Conservation (phyloP, 2,113 vertebrate genomes). For the Thalassarche chlororhynchos region DNA sequence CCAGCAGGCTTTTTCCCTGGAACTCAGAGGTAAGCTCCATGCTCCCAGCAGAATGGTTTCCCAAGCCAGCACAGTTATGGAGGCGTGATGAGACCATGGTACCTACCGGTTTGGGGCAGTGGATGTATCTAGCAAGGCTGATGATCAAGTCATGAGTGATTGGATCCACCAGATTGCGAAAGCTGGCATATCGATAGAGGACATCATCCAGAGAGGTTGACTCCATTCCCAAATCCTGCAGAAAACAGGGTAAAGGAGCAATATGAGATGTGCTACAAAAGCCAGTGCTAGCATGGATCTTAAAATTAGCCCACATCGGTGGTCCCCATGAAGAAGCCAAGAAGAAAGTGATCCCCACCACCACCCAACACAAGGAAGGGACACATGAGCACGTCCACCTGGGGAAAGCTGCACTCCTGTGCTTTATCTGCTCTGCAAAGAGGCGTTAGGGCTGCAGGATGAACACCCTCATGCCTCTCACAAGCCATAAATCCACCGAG, state of each 20-base stretch:
- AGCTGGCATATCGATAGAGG: slow-evolving; percentile 96
- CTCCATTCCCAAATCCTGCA: slow-evolving; percentile 97
- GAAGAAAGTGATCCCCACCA: neutral
- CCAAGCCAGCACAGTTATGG: neutral
- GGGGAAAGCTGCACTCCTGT: neutral
- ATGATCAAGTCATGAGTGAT: slow-evolving; percentile 98
- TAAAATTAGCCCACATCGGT: neutral
- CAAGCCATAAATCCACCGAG: neutral
- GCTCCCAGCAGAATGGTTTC: neutral
- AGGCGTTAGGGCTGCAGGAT: neutral
- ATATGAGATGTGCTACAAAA: neutral
- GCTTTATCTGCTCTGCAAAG: neutral
- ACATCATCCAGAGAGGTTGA: slow-evolving; percentile 97
- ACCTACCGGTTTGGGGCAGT: slow-evolving; percentile 94
- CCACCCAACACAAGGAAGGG: neutral
- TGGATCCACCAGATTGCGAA: slow-evolving; percentile 97
- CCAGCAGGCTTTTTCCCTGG: neutral
- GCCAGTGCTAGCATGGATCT: rapidly evolving
- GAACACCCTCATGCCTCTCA: neutral
- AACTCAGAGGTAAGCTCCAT: neutral
- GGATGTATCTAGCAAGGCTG: slow-evolving; percentile 93
- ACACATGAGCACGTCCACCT: rapidly evolving
- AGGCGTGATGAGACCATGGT: neutral
- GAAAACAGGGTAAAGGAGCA: neutral
- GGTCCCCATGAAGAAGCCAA: neutral